Evolutionary conservation across 1,140 invertebrate genomes (phyloP).

Genomic region (Trissolcus basalis): DNA sequence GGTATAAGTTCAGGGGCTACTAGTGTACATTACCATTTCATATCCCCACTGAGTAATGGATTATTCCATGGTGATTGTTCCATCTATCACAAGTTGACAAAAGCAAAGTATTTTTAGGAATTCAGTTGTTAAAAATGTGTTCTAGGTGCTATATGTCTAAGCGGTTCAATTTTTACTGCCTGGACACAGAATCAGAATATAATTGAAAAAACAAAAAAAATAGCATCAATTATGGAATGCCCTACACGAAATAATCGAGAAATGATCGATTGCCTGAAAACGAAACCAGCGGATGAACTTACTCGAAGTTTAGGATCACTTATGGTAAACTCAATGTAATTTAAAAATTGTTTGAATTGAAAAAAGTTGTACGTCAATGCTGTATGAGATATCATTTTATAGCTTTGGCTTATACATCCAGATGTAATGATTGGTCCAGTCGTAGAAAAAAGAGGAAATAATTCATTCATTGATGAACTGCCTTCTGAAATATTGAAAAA

Average conservation of each 20-base stretch:
- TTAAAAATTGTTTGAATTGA: too few relatives aligned
- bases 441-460: conserved; percentile 16
- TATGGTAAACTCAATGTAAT: too few relatives aligned
- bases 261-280: conserved; percentile 81
- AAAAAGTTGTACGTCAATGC: too few relatives aligned
- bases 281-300: conserved; percentile 72
- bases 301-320: neutral
- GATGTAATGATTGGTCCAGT: conserved; percentile 19
- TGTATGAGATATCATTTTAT: conserved; percentile 9
- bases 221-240: conserved; percentile 81
- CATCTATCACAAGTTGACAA: conserved; percentile 19
- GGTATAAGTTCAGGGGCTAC: conserved; percentile 77
- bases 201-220: conserved; percentile 78
- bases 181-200: conserved; percentile 82
- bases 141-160: conserved; percentile 81
- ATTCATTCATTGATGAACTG: conserved; percentile 7
- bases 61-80: conserved; percentile 72
- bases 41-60: conserved; percentile 73
- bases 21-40: conserved; percentile 79
- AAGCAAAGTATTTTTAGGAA: neutral
- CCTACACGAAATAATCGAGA: conserved; percentile 73
- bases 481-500: conserved; percentile 12
- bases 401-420: conserved; percentile 6
- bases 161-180: conserved; percentile 81
- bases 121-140: neutral